Base-by-base conservation (phyloP, 2,888 invertebrate genomes). In the Dicyrtoma fusca region DNA sequence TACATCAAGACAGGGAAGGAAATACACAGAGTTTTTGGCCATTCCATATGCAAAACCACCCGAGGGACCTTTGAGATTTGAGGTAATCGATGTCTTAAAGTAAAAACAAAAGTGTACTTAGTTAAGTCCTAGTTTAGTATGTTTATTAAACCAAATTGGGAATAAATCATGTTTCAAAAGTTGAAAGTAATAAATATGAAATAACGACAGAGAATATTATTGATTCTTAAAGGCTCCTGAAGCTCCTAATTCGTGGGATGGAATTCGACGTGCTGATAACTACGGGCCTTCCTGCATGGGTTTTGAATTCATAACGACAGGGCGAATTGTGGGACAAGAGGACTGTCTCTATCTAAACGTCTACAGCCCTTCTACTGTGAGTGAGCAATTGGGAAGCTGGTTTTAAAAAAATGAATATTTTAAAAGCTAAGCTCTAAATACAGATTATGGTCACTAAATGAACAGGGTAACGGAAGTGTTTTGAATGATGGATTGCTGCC, bases 281-380 rank as follows among this genome's bases (percentile, higher is more conserved):
- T 66, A 17, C 19, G 66, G 55, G 1, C n/a, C 53, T 11, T 4
- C 5, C 13, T 66, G 66, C 49, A 14, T 42, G 4, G 71, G 71
- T 1, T 26, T 6, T 34, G 25, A 59, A 59, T 2, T 3, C 5
- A n/a, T n/a, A n/a, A n/a, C n/a, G n/a, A 3, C 2, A 6, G n/a
- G 26, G 6, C 8, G 5, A 8, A 1, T 34, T 59, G 1, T 59
- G 1, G 66, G 64, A 19, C 34, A 55, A 3, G 71, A 71, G 25
- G 44, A 51, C 17, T 71, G 71, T 25, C 55, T 71, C 1, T 53
- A 44, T 14, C 6, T 71, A 4, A 71, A 71, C 19, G 64, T 71
- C 4, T 71, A 34, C 19, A 64, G 64, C 0, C 45, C 45, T 44
- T 44, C 14, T 51, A 10, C 17, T 14, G n/a, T 6, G 6, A 51